phyloP scores from a whole-genome alignment of 1,140 invertebrate species.

The Cataglyphis hispanica region DNA sequence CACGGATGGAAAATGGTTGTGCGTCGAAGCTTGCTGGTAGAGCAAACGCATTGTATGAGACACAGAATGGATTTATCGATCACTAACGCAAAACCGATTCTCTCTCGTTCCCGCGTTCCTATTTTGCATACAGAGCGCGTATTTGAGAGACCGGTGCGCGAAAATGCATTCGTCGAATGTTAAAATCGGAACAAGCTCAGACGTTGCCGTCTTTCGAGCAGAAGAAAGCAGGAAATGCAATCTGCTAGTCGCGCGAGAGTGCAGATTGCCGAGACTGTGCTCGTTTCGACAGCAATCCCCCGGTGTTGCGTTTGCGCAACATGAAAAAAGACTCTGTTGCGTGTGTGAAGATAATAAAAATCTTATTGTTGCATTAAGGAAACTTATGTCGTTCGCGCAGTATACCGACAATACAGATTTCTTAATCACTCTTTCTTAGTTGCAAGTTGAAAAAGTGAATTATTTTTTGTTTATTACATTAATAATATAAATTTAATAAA shows the following conservation, averaged over 20 bases:
- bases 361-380: background rate
- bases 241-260: conserved; percentile 26
- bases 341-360: conserved; percentile 38
- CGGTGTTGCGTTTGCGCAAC: conserved; percentile 1
- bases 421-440: conserved; percentile 16
- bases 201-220: conserved; percentile 14
- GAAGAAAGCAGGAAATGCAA: conserved; percentile 50
- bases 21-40: conserved; percentile 10
- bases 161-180: conserved; percentile 54
- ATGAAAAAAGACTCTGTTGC: background rate
- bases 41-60: conserved; percentile 31
- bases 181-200: conserved; percentile 45
- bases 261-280: background rate
- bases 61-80: conserved; percentile 54
- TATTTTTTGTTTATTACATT: background rate
- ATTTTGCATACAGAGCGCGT: conserved; percentile 42
- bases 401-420: background rate
- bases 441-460: background rate
- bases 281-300: conserved; percentile 4
- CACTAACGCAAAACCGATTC: conserved; percentile 39
- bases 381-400: background rate
- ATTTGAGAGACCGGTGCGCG: conserved; percentile 21
- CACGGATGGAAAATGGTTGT: conserved; percentile 39
- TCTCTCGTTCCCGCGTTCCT: conserved; percentile 16
- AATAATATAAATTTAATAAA: background rate